Conservation (phyloP, 1,140 invertebrate genomes). For the Steinernema feltiae region DNA sequence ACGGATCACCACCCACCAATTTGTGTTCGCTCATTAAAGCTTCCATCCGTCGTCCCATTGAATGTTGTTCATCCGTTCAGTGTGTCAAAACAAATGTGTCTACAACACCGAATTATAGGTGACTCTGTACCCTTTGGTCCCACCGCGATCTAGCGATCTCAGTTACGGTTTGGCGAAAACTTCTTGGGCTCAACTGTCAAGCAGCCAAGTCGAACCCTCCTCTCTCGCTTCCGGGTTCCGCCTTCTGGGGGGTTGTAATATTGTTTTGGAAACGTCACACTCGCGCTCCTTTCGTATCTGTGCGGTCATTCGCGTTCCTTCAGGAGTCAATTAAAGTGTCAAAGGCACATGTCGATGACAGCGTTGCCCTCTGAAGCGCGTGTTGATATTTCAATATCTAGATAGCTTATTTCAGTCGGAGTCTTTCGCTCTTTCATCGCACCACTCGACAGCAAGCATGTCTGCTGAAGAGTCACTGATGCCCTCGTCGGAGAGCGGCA, state of each 20-base stretch:
- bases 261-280: no score
- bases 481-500: conserved; percentile 10
- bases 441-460: background rate
- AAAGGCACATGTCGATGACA: background rate
- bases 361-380: background rate
- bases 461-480: conserved; percentile 9
- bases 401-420: conserved; percentile 3
- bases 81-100: no score
- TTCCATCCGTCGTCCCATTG: no score
- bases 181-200: no score
- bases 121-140: background rate
- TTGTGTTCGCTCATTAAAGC: background rate
- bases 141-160: no score
- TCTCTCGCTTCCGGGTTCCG: no score
- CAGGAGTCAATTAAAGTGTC: background rate
- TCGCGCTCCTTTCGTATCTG: background rate
- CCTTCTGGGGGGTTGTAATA: no score
- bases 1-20: background rate
- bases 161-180: no score
- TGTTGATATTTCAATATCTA: background rate
- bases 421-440: background rate
- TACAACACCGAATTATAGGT: no score
- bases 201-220: no score
- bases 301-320: background rate
- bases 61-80: no score